These are phyloP conservation scores for Papilio elwesi DNA, from an alignment of 2,888 invertebrate species.

Conservation along the genomic window DNA sequence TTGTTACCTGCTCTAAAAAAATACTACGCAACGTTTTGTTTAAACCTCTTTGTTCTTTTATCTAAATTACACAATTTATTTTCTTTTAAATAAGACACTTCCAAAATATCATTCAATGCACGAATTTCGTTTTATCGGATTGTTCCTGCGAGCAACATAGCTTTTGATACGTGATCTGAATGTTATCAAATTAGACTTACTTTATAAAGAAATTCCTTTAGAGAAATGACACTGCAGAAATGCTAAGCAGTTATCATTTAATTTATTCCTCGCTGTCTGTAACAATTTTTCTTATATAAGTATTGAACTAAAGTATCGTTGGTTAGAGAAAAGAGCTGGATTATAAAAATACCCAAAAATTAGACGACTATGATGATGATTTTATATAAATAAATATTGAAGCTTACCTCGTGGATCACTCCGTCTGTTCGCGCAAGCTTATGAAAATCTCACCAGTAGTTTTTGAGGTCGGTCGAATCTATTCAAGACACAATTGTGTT, in stretches of 20 bases:
- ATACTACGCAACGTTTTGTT: neutral
- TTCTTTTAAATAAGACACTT: slow-evolving; percentile 30
- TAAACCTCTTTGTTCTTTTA: neutral
- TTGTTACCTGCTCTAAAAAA: neutral
- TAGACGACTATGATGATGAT: too few species aligned
- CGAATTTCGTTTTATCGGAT: slow-evolving; percentile 68
- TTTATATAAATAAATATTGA: too few species aligned
- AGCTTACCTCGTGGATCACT: too few species aligned
- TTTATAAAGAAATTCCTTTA: slow-evolving; percentile 43
- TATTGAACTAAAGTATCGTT: neutral
- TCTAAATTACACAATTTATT: slow-evolving; percentile 32
- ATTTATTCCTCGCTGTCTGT: slow-evolving; percentile 11
- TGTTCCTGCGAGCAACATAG: slow-evolving; percentile 69
- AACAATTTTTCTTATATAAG: slow-evolving; percentile 2
- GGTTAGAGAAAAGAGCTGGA: too few species aligned
- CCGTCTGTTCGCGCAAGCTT: too few species aligned
- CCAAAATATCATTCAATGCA: slow-evolving; percentile 60
- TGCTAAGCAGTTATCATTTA: slow-evolving; percentile 12
- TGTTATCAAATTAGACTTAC: slow-evolving; percentile 65
- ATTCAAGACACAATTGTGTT: too few species aligned
- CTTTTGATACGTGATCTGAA: slow-evolving; percentile 78
- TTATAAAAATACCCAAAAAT: too few species aligned
- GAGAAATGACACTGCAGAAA: slow-evolving; percentile 26
- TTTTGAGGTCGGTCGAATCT: too few species aligned
- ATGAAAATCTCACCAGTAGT: too few species aligned